A percentile compares a stretch with the other conserved stretches of the same genome.
Conservation (phyloP, 2,797 vertebrate genomes). For the Menidia menidia region DNA sequence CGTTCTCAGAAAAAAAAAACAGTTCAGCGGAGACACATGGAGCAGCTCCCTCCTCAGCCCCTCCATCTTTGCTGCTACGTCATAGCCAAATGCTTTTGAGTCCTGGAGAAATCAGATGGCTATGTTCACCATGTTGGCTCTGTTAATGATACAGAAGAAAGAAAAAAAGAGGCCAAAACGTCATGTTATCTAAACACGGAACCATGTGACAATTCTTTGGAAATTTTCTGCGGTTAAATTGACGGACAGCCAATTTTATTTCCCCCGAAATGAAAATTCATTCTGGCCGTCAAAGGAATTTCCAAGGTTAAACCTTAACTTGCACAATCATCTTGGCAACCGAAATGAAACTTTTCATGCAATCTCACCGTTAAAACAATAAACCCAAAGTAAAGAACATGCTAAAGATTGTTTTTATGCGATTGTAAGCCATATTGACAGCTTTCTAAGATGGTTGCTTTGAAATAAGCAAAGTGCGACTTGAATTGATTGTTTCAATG, state of each 20-base stretch:
- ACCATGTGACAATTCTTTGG: neutral
- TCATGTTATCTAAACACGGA: conserved; percentile 1
- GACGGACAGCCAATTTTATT: neutral
- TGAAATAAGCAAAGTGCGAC: conserved; percentile 37
- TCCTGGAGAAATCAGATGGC: conserved; percentile 57
- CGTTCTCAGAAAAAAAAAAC: conserved; percentile 62
- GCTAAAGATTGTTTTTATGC: conserved; percentile 1
- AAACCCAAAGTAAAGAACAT: conserved; percentile 13
- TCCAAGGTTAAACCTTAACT: conserved; percentile 16
- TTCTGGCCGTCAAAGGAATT: conserved; percentile 2
- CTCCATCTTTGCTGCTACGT: conserved; percentile 59
- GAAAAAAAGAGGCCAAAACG: conserved; percentile 14
- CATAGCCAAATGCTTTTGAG: conserved; percentile 38
- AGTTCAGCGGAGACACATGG: conserved; percentile 75
- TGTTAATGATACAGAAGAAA: conserved; percentile 14
- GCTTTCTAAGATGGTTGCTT: conserved; percentile 34
- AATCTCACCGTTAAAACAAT: conserved; percentile 21
- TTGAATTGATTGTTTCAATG: conserved; percentile 17
- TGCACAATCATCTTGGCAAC: conserved; percentile 23
- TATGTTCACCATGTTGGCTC: conserved; percentile 36
- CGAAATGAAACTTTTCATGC: conserved; percentile 20
- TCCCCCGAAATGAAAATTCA: neutral
- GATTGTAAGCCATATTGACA: conserved; percentile 20
- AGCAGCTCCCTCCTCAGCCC: conserved; percentile 43
- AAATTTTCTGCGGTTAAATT: neutral